Base-by-base conservation (phyloP, 2,797 vertebrate genomes). In the Australoheros facetus region DNA sequence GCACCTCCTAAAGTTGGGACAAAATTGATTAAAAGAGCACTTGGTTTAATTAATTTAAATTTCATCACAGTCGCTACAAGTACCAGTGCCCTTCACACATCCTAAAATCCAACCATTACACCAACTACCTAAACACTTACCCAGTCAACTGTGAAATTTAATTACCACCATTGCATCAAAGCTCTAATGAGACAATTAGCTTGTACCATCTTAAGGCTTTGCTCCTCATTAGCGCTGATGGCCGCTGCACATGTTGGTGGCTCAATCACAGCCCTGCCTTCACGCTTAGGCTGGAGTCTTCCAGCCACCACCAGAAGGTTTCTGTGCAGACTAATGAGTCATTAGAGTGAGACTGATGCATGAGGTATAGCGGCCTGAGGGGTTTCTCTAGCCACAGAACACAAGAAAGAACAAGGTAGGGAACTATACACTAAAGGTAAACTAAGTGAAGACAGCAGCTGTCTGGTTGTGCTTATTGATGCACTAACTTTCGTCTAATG, bases 181-280 rank as follows among this genome's bases (percentile, higher is more conserved):
- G 72, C 75, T 71, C 74, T 91, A 91, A 90, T 85, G 74, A 89
- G 86, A 85, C 81, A 79, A 82, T 93, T 89, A 87, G 83, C 87
- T 71, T 56, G 82, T 56, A 76, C 66, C 81, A 57, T 87, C 82
- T 82, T 77, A 70, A 77, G 80, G 66, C 85, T 82, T 77, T 48
- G 39, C 83, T 84, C 59, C 85, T 87, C 87, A 87, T 92, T 86
- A 89, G 66, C 23, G 14, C 80, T 79, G 87, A 87, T 78, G 64
- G 78, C 48, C 2, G 3, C n/a, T 51, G 77, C 55, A 62, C 75
- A 57, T 17, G 74, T 11, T 79, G 81, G 80, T 70, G 59, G 75
- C 79, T 81, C 71, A 81, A 70, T 75, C 80, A 4, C n/a, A 1
- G 23, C 34, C 58, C 77, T 62, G 4, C 88, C 82, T 77, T 14